These are phyloP conservation scores for Pipa parva DNA, from an alignment of 2,113 vertebrate species.

Conservation along the genomic window DNA sequence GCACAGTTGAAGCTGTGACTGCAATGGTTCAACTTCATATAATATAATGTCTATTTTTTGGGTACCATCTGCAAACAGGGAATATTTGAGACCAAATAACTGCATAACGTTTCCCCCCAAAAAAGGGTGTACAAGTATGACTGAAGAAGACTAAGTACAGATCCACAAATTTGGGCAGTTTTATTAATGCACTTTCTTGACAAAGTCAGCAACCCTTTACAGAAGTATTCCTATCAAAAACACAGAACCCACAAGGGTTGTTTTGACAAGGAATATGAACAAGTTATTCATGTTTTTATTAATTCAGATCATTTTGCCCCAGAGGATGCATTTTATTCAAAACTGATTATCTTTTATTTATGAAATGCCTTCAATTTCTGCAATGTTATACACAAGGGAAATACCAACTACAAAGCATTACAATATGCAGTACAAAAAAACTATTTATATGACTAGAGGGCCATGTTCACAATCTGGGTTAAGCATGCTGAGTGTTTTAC, in stretches of 20 bases:
- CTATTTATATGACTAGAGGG: neutral
- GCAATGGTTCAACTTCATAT: too few relatives aligned
- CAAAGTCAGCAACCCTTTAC: neutral
- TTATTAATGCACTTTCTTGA: neutral
- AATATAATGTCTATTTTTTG: too few relatives aligned
- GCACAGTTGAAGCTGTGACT: too few relatives aligned
- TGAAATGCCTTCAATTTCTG: neutral
- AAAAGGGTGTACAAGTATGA: too few relatives aligned
- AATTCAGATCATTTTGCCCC: neutral
- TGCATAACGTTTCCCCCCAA: too few relatives aligned
- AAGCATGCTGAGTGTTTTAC: too few relatives aligned
- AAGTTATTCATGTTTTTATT: neutral
- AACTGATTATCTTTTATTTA: neutral
- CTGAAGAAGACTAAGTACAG: too few relatives aligned
- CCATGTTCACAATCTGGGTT: neutral
- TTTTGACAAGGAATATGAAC: too few relatives aligned
- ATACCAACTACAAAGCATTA: neutral
- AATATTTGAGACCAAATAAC: too few relatives aligned
- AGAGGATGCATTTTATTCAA: neutral
- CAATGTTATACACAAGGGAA: neutral
- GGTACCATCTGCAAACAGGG: too few relatives aligned
- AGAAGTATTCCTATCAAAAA: neutral
- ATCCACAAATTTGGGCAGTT: neutral
- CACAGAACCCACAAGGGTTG: too few relatives aligned
- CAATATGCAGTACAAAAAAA: neutral